Base-by-base conservation (phyloP, 92 coral and sea anemone genomes). In the Phymanthus crucifer region DNA sequence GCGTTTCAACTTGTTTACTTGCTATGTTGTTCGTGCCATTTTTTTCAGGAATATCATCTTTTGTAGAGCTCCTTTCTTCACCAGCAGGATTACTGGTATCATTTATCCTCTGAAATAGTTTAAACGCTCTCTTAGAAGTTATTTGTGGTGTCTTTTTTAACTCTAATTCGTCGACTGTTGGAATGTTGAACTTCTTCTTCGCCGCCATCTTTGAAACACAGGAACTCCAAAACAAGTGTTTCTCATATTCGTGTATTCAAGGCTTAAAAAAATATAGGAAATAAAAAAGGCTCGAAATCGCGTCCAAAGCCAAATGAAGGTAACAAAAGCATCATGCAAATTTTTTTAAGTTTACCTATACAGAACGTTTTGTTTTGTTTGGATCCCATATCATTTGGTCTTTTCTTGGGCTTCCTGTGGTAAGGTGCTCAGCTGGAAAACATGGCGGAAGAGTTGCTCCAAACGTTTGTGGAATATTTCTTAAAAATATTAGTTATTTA, bases 161-260 rank as follows among this genome's bases (percentile, higher is more conserved):
- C 40, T 95, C 96, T 43, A 95, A 61, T 58, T 95, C 94, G 24
- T 90, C 95, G 8, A 88, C 82, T 32, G 87, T 57, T 43, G 98
- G 99, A 47, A 95, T 74, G 23, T 76, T 83, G 72, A 95, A 95
- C 46, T 84, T 82, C 75, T 86, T 85, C 27, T 71, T 78, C 4
- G 77, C 88, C 84, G 94, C 94, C 97, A 92, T 89, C 75, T 92
- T 87, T 74, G 54, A 66, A 32, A 32, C 23, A 35, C 31, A 35
- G 26, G 23, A 18, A 11, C 57, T 27, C 76, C 33, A 43, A 43
- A 11, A 10, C 10, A 43, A 43, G 48, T 43, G 14, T 2, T 43
- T 11, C 14, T n/a, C n/a, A n/a, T 43, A 43, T 43, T 2, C 18
- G 13, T 43, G 43, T 38, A 0, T n/a, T n/a, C n/a, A n/a, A n/a